Conservation (phyloP, 2,113 vertebrate species). For the Amphiprion percula region DNA sequence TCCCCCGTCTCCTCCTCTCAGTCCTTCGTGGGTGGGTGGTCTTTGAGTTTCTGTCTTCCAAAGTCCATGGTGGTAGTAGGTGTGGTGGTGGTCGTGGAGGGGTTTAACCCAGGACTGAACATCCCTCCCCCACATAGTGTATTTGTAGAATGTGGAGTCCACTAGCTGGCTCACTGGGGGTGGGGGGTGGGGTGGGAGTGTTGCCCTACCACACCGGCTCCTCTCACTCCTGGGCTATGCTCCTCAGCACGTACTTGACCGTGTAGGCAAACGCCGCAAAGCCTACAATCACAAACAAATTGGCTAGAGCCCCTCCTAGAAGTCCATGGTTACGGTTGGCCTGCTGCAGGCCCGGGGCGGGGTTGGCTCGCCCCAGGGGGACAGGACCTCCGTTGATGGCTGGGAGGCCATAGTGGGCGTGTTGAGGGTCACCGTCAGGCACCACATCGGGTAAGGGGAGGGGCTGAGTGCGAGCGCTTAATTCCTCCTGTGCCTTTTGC, state of each 20-base stretch:
- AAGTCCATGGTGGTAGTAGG: constrained; percentile 69
- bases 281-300: constrained; percentile 98
- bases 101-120: constrained; percentile 57
- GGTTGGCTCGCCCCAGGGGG: constrained; percentile 78
- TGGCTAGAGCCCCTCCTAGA: constrained; percentile 94
- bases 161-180: constrained; percentile 56
- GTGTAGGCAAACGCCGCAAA: constrained; percentile 99
- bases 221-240: constrained; percentile 97
- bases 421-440: constrained; percentile 91
- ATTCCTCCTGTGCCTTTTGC: constrained; percentile 92
- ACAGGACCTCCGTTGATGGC: constrained; percentile 88
- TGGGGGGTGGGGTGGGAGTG: constrained; percentile 54
- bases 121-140: constrained; percentile 56
- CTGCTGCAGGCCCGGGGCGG: constrained; percentile 89
- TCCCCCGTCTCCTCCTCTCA: constrained; percentile 12
- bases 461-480: constrained; percentile 87
- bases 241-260: constrained; percentile 97
- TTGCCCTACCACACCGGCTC: constrained; percentile 36
- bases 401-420: constrained; percentile 88
- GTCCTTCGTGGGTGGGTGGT: constrained; percentile 40
- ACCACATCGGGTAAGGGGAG: constrained; percentile 96
- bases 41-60: constrained; percentile 60
- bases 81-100: constrained; percentile 49
- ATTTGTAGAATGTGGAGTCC: constrained; percentile 71
- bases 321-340: constrained; percentile 98